Base-by-base conservation (phyloP, 2,113 vertebrate species). In the Holacanthus passer region DNA sequence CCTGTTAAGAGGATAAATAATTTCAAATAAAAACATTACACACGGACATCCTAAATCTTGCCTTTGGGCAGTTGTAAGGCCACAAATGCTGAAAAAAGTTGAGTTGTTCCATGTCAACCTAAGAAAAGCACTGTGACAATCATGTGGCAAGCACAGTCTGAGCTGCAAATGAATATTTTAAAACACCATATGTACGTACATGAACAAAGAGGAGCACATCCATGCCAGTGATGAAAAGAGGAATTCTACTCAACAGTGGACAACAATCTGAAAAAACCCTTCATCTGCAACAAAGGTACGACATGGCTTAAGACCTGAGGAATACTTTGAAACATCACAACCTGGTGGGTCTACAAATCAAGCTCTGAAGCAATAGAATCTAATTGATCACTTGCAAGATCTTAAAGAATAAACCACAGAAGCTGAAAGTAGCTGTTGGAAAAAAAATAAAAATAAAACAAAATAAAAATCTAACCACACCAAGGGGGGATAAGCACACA, bases 361-460 rank as follows among this genome's bases (percentile, higher is more conserved):
- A 86, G 73, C 82, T 83, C 47, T 75, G 55, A 41, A 84, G 75
- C 69, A 41, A 29, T n/a, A 53, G 55, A 76, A 73, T 66, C 58
- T 62, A 91, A 92, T 75, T 86, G 89, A 93, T 93, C 86, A 89
- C 87, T 88, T 93, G 91, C 90, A 91, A 90, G 87, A 88, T 86
- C 55, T 71, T 53, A 88, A 85, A 83, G 80, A 87, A 87, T 73
- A 56, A 88, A 92, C 53, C 71, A 88, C 19, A 63, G 79, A 59
- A 88, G 68, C 79, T 77, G 64, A 88, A 82, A 79, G 82, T 62
- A 78, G 81, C 84, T 77, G 65, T 79, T 78, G 75, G 68, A 52
- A 67, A 39, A 59, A 85, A 80, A n/a, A n/a, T n/a, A n/a, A n/a
- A n/a, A n/a, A n/a, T n/a, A n/a, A n/a, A n/a, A n/a, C n/a, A n/a